Evolutionary conservation across 35 echinoderm and acorn worm genomes (phyloP).

Genomic region (Ophiothrix spiculata): DNA sequence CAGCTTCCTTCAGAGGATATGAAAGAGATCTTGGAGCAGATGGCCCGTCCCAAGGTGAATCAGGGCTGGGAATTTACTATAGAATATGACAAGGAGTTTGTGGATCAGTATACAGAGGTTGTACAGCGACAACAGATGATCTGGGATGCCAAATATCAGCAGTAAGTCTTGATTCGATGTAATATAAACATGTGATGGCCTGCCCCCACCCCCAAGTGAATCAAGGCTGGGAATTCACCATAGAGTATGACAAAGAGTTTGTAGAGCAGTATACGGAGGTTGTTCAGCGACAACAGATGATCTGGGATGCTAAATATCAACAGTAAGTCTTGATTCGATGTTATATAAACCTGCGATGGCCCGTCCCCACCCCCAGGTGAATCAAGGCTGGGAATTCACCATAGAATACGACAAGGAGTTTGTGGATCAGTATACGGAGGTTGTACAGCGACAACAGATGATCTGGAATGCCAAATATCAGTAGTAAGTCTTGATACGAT

Average conservation of each 20-base stretch:
- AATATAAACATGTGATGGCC: too few species aligned
- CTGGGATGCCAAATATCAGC: conserved; percentile 73
- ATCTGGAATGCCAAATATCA: conserved; percentile 77
- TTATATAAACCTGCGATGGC: too few species aligned
- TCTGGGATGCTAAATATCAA: conserved; percentile 78
- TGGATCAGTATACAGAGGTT: conserved; percentile 62
- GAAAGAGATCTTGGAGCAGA: conserved; percentile 90
- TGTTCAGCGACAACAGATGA: conserved; percentile 72
- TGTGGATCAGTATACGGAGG: conserved; percentile 63
- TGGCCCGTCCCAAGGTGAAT: conserved; percentile 76
- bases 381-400: conserved; percentile 83
- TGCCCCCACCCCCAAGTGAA: conserved; percentile 71
- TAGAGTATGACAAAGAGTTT: conserved; percentile 65
- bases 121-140: conserved; percentile 79
- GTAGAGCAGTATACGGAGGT: conserved; percentile 70
- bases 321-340: too few species aligned
- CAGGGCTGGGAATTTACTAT: conserved; percentile 80
- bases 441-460: conserved; percentile 77
- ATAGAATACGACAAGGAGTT: conserved; percentile 63
- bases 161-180: too few species aligned
- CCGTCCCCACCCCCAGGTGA: conserved; percentile 67
- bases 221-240: conserved; percentile 79
- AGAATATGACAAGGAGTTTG: conserved; percentile 68
- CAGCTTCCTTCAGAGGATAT: conserved; percentile 90
- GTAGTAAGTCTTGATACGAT: too few species aligned